Evolutionary conservation across 2,888 invertebrate species (phyloP).

Genomic region (Thymelicus lineola): DNA sequence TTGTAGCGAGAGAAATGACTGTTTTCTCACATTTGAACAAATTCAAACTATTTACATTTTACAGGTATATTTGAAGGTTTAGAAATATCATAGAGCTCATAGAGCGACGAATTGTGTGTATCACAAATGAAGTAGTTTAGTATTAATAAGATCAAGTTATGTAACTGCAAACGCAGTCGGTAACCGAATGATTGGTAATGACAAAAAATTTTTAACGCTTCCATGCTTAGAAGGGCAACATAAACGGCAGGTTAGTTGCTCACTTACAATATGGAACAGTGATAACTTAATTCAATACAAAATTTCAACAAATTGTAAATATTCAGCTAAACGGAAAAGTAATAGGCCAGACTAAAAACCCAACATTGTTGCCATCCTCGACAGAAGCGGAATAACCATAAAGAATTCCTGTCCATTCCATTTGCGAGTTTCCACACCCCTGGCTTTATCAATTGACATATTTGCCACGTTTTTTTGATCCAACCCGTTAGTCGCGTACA

Average conservation of each 20-base stretch:
- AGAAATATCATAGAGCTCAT: neutral
- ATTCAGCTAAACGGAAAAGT: neutral
- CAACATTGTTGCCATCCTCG: slow-evolving; percentile 21
- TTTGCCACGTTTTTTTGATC: slow-evolving; percentile 63
- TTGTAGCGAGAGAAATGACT: slow-evolving; percentile 13
- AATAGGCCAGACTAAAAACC: neutral
- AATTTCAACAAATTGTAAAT: neutral
- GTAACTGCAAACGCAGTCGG: too few species aligned
- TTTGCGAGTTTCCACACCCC: slow-evolving; percentile 9
- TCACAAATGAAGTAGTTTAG: too few species aligned
- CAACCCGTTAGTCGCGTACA: slow-evolving; percentile 67
- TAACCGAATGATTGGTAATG: too few species aligned
- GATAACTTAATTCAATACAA: too few species aligned
- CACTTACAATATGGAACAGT: too few species aligned
- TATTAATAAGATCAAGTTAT: too few species aligned
- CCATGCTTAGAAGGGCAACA: too few species aligned
- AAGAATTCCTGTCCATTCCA: slow-evolving; percentile 31
- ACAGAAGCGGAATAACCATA: slow-evolving; percentile 22
- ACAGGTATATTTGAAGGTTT: neutral
- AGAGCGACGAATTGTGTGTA: neutral
- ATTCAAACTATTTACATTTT: neutral
- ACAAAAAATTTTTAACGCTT: too few species aligned
- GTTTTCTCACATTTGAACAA: slow-evolving; percentile 17
- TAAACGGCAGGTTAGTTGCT: too few species aligned
- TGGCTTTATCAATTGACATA: slow-evolving; percentile 63